phyloP scores from a whole-genome alignment of 1,140 invertebrate genomes.

The Ips nitidus region DNA sequence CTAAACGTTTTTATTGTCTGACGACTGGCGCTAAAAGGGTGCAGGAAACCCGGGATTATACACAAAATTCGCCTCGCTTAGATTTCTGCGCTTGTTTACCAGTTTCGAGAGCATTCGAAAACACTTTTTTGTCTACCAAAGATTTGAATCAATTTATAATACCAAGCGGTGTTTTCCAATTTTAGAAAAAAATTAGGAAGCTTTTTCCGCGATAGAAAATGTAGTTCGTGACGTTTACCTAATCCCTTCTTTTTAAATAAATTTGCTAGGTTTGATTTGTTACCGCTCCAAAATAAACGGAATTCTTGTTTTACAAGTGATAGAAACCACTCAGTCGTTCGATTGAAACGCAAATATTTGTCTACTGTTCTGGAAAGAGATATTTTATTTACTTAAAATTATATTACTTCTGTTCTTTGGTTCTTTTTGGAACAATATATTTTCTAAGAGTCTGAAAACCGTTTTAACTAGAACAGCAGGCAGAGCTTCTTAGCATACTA shows the following conservation, averaged over 20 bases:
- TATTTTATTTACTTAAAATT: conserved; percentile 32
- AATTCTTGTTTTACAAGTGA: conserved; percentile 26
- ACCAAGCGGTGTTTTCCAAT: not conserved
- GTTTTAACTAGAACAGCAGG: not conserved
- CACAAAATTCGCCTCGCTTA: not conserved
- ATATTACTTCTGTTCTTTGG: conserved; percentile 14
- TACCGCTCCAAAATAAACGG: conserved; percentile 23
- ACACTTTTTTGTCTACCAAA: not conserved
- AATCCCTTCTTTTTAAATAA: conserved; percentile 24
- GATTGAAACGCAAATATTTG: conserved; percentile 27
- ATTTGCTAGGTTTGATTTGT: conserved; percentile 27
- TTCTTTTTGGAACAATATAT: conserved; percentile 6
- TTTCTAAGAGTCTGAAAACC: not conserved
- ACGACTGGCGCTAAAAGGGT: conserved; percentile 5
- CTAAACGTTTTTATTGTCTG: conserved; percentile 21
- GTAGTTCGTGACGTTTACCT: conserved; percentile 22
- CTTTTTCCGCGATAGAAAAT: conserved; percentile 8
- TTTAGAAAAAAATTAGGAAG: not conserved
- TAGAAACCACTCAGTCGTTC: conserved; percentile 26
- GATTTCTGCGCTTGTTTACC: not conserved
- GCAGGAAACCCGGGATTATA: not conserved
- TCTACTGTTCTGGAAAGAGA: conserved; percentile 18
- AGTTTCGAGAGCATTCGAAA: not conserved
- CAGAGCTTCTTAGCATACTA: not conserved
- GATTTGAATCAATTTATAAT: not conserved